Percentiles rank a stretch among this genome's conserved stretches.
Conservation (phyloP, 2,797 vertebrate species). For the Sparus aurata region DNA sequence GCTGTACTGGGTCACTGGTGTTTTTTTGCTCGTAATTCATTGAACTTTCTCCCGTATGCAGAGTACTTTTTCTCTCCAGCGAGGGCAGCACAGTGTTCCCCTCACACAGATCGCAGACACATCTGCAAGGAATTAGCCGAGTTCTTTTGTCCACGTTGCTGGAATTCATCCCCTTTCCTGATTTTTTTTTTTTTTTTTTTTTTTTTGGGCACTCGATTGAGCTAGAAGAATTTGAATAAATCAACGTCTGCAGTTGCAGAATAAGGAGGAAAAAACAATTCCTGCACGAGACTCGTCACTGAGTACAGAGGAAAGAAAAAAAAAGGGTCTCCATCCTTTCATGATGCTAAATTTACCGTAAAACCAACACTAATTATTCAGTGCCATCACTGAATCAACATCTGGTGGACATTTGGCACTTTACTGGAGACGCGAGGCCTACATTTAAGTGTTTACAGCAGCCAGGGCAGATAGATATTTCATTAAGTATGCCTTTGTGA, state of each 20-base stretch:
- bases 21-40: constrained; percentile 73
- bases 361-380: constrained; percentile 45
- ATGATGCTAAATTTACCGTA: constrained; percentile 54
- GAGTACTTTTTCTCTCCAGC: constrained; percentile 49
- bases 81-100: constrained; percentile 62
- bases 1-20: constrained; percentile 71
- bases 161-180: constrained; percentile 72
- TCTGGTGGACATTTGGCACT: constrained; percentile 49
- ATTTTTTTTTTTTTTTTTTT: constrained; percentile 17
- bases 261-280: constrained; percentile 34
- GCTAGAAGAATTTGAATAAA: constrained; percentile 58
- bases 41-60: constrained; percentile 54
- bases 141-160: constrained; percentile 84
- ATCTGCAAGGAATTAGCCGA: constrained; percentile 86
- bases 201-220: constrained; percentile 48
- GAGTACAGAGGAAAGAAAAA: constrained; percentile 25
- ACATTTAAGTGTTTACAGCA: constrained; percentile 19
- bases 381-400: constrained; percentile 50
- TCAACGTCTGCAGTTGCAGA: constrained; percentile 44
- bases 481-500: constrained; percentile 8
- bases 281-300: constrained; percentile 42
- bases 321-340: constrained; percentile 29
- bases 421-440: constrained; percentile 18
- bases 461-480: constrained; percentile 15
- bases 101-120: constrained; percentile 69